Conservation (phyloP, 2,113 vertebrate genomes). For the Pyxicephalus adspersus region DNA sequence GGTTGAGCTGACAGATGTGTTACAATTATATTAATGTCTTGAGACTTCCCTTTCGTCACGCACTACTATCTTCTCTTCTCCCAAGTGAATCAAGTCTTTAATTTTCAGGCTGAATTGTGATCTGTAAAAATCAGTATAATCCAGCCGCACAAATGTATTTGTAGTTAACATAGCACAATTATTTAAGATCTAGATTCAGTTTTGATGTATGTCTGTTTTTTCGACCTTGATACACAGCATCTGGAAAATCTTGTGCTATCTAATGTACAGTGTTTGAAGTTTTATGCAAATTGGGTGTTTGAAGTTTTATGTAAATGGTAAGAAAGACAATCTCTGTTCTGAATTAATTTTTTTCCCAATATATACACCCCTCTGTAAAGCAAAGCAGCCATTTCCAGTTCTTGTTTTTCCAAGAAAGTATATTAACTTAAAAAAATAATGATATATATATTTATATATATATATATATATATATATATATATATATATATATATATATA, state of each 20-base stretch:
- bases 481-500: too few species aligned
- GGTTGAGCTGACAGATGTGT: constrained; percentile 42
- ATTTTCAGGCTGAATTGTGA: constrained; percentile 35
- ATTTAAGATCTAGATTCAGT: constrained; percentile 5
- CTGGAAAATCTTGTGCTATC: constrained; percentile 9
- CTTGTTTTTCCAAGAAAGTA: not conserved
- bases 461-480: too few species aligned
- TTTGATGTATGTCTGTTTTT: constrained; percentile 23
- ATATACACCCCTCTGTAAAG: not conserved
- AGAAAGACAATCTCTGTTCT: constrained; percentile 17
- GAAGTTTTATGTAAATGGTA: constrained; percentile 34
- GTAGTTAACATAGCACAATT: not conserved
- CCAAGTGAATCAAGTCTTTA: constrained; percentile 32
- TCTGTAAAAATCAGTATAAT: constrained; percentile 36
- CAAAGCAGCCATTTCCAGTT: not conserved
- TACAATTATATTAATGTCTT: constrained; percentile 53
- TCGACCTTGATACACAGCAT: not conserved
- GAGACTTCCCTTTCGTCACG: constrained; percentile 29
- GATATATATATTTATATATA: too few species aligned
- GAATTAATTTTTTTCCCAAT: constrained; percentile 5
- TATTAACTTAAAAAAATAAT: not conserved
- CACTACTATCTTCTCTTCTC: constrained; percentile 28
- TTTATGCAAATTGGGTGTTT: constrained; percentile 15
- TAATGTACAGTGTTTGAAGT: constrained; percentile 9
- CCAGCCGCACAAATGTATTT: constrained; percentile 26